phyloP scores from a whole-genome alignment of 2,113 vertebrate genomes.

The Nothoprocta perdicaria region DNA sequence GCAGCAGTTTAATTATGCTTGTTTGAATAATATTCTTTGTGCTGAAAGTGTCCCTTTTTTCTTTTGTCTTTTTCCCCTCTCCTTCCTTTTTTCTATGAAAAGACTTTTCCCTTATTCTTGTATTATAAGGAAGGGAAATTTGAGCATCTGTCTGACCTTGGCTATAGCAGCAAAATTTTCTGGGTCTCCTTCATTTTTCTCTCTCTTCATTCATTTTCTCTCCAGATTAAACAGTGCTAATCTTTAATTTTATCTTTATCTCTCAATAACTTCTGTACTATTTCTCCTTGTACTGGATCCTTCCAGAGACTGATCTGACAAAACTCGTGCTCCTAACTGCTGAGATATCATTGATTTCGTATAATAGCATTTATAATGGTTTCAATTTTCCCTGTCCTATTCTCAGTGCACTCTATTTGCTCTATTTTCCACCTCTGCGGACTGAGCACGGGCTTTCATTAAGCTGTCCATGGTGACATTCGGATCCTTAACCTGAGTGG shows the following conservation, averaged over 20 bases:
- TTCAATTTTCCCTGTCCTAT: conserved; percentile 4
- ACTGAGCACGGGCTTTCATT: background rate
- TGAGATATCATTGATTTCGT: background rate
- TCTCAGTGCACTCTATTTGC: background rate
- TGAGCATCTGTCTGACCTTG: background rate
- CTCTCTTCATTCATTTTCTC: background rate
- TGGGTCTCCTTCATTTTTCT: background rate
- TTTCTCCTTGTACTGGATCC: background rate
- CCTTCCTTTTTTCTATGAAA: background rate
- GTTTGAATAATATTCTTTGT: background rate
- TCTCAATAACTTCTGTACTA: background rate
- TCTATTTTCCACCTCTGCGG: accelerated
- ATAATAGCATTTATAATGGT: accelerated
- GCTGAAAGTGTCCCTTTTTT: background rate
- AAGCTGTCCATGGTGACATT: background rate
- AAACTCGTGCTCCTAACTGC: background rate
- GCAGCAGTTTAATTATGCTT: background rate
- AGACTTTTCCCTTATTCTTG: background rate
- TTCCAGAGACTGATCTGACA: background rate
- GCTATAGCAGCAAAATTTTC: background rate
- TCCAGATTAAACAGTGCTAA: background rate
- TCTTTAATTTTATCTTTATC: background rate
- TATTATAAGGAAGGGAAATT: background rate
- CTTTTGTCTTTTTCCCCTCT: too few relatives aligned
- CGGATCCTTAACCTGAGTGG: background rate